Conservation (phyloP, 2,888 invertebrate genomes). For the Caenorhabditis plicata region DNA sequence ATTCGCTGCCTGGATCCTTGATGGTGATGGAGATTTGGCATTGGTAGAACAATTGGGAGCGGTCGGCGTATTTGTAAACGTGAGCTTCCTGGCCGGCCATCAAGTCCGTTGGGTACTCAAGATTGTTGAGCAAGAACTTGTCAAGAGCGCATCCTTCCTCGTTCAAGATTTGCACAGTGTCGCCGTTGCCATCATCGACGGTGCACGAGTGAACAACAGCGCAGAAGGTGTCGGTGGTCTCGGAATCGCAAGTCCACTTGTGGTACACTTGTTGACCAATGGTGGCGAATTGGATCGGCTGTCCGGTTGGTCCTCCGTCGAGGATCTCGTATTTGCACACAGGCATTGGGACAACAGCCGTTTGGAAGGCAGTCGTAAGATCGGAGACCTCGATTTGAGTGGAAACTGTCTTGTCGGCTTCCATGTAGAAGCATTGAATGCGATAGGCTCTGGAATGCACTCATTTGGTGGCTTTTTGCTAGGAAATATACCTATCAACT, state of each 20-base stretch:
- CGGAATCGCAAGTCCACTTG: slow-evolving; percentile 61
- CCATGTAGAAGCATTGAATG: slow-evolving; percentile 65
- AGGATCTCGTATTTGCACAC: slow-evolving; percentile 61
- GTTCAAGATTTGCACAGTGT: slow-evolving; percentile 51
- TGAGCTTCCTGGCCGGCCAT: slow-evolving; percentile 62
- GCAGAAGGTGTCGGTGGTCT: slow-evolving; percentile 60
- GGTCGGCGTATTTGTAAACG: slow-evolving; percentile 63
- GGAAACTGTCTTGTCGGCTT: slow-evolving; percentile 60
- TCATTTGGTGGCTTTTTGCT: not conserved
- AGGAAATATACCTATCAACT: slow-evolving; percentile 38
- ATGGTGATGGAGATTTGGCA: slow-evolving; percentile 62
- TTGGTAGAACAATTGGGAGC: slow-evolving; percentile 60
- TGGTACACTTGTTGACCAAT: slow-evolving; percentile 61
- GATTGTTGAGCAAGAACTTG: slow-evolving; percentile 59
- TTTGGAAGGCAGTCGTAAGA: slow-evolving; percentile 60
- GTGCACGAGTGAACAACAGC: slow-evolving; percentile 61
- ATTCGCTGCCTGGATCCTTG: slow-evolving; percentile 63
- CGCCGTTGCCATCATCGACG: slow-evolving; percentile 60
- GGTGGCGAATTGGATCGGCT: slow-evolving; percentile 58
- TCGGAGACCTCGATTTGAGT: slow-evolving; percentile 59
- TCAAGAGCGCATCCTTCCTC: slow-evolving; percentile 56
- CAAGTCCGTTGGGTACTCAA: slow-evolving; percentile 61
- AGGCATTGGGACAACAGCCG: slow-evolving; percentile 62
- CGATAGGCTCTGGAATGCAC: slow-evolving; percentile 51
- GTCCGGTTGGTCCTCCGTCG: slow-evolving; percentile 58